Base-by-base conservation (phyloP, 2,888 invertebrate species). In the Perizoma flavofasciatum region DNA sequence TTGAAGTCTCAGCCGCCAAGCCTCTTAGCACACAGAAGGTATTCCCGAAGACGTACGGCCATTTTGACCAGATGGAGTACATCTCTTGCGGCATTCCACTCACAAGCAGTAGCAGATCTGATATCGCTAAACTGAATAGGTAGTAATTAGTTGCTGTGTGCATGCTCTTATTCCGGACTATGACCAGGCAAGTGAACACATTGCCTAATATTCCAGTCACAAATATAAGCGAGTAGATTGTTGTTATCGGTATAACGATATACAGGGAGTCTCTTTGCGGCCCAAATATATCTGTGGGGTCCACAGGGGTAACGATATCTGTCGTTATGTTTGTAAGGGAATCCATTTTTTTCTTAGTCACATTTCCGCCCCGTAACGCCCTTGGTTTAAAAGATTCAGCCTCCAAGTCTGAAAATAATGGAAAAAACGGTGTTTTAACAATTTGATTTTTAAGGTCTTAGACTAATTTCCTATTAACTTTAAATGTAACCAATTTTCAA, bases 41-140 rank as follows among this genome's bases (percentile, higher is more conserved):
- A 66, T 95, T 95, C 0, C 97, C 97, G 77, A 97, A 96, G 4
- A 95, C 92, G 74, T 96, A 96, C 0, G 95, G 95, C 92, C 95
- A 95, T 72, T 95, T 95, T 0, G 93, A 95, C 96, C 96, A 96
- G 58, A 96, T 95, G 43, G 93, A 93, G 79, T 96, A 95, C 82
- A 96, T 95, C 92, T 97, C 97, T 69, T 95, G 95, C 0, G 97
- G 97, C 74, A 97, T 94, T 0, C 97, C 97, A 64, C 96, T 94
- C 0, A 96, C 83, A 10, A 97, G 87, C 10, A 97, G 88, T 33
- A 97, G 87, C 41, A 97, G 93, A 82, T 97, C 97, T 3, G 97
- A 97, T 63, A 97, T 93, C 5, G 97, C 96, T 79, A 97, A 87
- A 81, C 96, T 97, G 86, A 97, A 97, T 58, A 97, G 90, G 79